Base-by-base conservation (phyloP, 2,888 invertebrate genomes). In the Allygus modestus region DNA sequence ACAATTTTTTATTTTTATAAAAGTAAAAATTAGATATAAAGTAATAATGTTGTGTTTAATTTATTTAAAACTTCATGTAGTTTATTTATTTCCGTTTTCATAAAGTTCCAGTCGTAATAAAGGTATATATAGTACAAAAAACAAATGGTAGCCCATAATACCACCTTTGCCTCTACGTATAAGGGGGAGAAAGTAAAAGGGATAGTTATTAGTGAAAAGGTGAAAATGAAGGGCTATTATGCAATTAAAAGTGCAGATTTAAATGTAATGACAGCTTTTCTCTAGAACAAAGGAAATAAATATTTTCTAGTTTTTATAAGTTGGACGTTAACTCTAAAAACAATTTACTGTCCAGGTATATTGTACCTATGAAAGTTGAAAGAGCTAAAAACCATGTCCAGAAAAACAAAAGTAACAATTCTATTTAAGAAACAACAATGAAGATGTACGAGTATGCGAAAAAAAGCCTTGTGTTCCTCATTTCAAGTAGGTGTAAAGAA, bases 321-420 rank as follows among this genome's bases (percentile, higher is more conserved):
- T n/a, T 83, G 23, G 83, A 83, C 58, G 23, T 75, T 28, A 83
- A 83, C 41, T 51, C 37, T 15, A 83, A 83, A 83, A 83, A 83
- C 43, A 20, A 17, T 37, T 17, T 83, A 37, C 31, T 83, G 58
- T 83, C 75, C 33, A 83, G 75, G 17, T 37, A 31, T 23, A 77
- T 77, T 37, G 58, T 41, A 46, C 28, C 11, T 51, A 23, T 17
- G 20, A 33, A 46, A 69, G 75, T 83, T 15, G 23, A 31, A n/a
- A 51, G 75, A 83, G 11, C 11, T 20, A 75, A 61, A 77, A 58
- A 51, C 15, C n/a, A 83, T 73, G 83, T 41, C 26, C 37, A 9
- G 43, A 41, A 71, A 73, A 26, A 71, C 28, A 83, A 9, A 71
- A 46, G 69, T 46, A 43, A 69, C 65, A 28, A 17, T 83, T 71